Percentiles rank a stretch among this genome's conserved stretches.
Evolutionary conservation across 2,888 invertebrate species (phyloP).

Genomic region (Caradrina kadenii): DNA sequence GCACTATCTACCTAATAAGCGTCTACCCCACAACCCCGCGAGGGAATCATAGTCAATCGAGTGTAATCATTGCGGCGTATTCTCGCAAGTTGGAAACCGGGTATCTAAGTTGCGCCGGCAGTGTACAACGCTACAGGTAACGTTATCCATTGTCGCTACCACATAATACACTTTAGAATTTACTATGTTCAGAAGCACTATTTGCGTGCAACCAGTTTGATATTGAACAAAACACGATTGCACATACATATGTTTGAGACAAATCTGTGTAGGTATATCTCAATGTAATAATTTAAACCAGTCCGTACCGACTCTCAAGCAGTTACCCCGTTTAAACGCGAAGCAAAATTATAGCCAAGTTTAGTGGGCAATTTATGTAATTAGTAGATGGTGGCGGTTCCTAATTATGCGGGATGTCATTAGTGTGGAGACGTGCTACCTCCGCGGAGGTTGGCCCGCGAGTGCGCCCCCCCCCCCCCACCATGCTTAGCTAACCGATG

Average conservation of each 20-base stretch:
- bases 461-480: slow-evolving; percentile 65
- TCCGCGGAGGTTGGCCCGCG: slow-evolving; percentile 74
- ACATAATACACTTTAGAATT: slow-evolving; percentile 51
- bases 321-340: slow-evolving; percentile 72
- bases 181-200: slow-evolving; percentile 29
- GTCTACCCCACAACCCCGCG: slow-evolving; percentile 20
- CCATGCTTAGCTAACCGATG: slow-evolving; percentile 88
- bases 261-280: slow-evolving; percentile 52
- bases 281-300: slow-evolving; percentile 64
- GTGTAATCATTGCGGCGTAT: slow-evolving; percentile 54
- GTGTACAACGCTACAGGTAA: slow-evolving; percentile 41
- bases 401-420: slow-evolving; percentile 89
- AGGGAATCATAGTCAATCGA: slow-evolving; percentile 50
- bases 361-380: slow-evolving; percentile 89
- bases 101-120: slow-evolving; percentile 26
- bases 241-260: slow-evolving; percentile 33
- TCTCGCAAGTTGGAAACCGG: slow-evolving; percentile 33
- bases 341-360: slow-evolving; percentile 85
- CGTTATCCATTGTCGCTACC: slow-evolving; percentile 44
- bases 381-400: slow-evolving; percentile 87
- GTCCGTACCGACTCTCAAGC: slow-evolving; percentile 65
- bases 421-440: slow-evolving; percentile 83
- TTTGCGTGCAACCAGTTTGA: slow-evolving; percentile 41
- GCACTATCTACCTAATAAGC: slow-evolving; percentile 25
- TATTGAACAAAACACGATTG: slow-evolving; percentile 47